These are phyloP conservation scores for Agrilus biguttatus DNA, from an alignment of 2,888 invertebrate genomes.

Conservation along the genomic window DNA sequence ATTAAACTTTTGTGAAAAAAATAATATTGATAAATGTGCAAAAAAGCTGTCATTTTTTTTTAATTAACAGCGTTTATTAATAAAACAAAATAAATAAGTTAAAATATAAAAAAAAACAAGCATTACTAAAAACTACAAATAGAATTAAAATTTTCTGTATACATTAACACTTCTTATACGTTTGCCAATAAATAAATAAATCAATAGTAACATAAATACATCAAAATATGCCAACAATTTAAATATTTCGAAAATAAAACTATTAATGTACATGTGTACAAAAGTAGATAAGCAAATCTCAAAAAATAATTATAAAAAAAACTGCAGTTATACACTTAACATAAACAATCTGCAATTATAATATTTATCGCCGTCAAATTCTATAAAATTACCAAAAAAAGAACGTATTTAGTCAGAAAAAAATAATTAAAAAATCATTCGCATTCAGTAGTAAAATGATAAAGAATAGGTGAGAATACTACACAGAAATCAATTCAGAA, in stretches of 20 bases:
- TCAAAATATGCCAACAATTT: conserved; percentile 14
- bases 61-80: too few relatives aligned
- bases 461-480: neutral
- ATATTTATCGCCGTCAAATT: neutral
- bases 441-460: neutral
- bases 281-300: neutral
- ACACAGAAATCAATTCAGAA: neutral
- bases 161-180: too few relatives aligned
- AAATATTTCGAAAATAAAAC: neutral
- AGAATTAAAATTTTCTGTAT: too few relatives aligned
- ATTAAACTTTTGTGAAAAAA: too few relatives aligned
- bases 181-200: too few relatives aligned
- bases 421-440: neutral
- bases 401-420: neutral
- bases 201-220: conserved; percentile 8
- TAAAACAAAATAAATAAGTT: too few relatives aligned
- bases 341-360: neutral
- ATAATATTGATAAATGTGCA: too few relatives aligned
- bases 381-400: too few relatives aligned
- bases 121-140: too few relatives aligned
- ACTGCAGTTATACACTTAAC: neutral
- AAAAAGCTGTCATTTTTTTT: too few relatives aligned
- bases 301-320: neutral
- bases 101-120: too few relatives aligned
- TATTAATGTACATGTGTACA: neutral